phyloP scores from a whole-genome alignment of 2,797 vertebrate species.

The Menidia menidia region DNA sequence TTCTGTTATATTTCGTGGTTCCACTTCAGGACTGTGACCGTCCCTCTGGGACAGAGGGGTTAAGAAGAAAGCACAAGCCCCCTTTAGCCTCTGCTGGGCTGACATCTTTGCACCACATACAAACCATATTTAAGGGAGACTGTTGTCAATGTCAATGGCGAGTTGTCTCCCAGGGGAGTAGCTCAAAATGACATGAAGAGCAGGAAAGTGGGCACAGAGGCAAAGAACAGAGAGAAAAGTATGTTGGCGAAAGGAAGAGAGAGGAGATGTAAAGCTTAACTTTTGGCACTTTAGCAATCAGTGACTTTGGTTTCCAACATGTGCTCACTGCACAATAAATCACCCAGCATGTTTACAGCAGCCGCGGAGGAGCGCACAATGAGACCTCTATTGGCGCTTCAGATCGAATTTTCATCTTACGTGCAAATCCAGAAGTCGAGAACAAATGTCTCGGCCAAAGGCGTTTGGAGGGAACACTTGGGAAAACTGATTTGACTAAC shows the following conservation, averaged over 20 bases:
- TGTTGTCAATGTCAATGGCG: conserved; percentile 28
- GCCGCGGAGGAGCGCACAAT: conserved; percentile 21
- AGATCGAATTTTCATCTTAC: conserved; percentile 46
- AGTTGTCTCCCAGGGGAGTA: conserved; percentile 37
- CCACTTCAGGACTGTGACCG: conserved; percentile 30
- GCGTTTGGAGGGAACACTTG: conserved; percentile 42
- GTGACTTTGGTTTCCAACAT: conserved; percentile 65
- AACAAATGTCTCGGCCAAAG: conserved; percentile 18
- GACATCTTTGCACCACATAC: background rate
- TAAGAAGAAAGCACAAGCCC: conserved; percentile 4
- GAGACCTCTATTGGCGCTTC: conserved; percentile 15
- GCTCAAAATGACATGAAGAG: conserved; percentile 34
- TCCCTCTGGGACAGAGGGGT: conserved; percentile 33
- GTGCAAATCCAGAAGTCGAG: conserved; percentile 22
- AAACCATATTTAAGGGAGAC: conserved; percentile 18
- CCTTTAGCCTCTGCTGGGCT: too few species aligned
- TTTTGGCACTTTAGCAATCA: conserved; percentile 73
- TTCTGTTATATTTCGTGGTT: conserved; percentile 41
- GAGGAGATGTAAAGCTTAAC: conserved; percentile 56
- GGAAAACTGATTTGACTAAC: conserved; percentile 42
- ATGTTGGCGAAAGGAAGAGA: conserved; percentile 39
- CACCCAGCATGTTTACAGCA: conserved; percentile 70
- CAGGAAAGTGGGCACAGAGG: conserved; percentile 25
- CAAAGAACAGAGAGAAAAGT: conserved; percentile 27
- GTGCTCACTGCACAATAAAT: conserved; percentile 61